Percentiles rank a stretch among this genome's conserved stretches.
Conservation (phyloP, 2,888 invertebrate genomes). For the Cataglyphis livida region DNA sequence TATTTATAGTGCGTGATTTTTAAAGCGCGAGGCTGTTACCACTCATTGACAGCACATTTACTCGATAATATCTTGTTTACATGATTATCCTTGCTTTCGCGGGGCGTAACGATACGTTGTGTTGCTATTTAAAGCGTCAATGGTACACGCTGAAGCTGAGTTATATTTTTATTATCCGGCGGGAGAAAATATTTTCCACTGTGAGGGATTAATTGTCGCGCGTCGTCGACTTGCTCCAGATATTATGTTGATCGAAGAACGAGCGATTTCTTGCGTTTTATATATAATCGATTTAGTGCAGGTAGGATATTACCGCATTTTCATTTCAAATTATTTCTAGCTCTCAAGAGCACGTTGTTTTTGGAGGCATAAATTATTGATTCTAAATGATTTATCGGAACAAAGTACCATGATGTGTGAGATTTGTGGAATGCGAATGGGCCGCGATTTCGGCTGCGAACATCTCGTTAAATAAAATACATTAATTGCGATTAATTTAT, state of each 20-base stretch:
- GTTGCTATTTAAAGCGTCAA: slow-evolving; percentile 43
- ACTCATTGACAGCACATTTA: slow-evolving; percentile 40
- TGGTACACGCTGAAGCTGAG: slow-evolving; percentile 13
- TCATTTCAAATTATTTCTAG: no score
- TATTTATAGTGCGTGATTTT: not conserved
- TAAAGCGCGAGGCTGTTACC: not conserved
- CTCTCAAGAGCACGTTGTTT: no score
- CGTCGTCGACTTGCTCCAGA: slow-evolving; percentile 42
- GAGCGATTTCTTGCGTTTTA: not conserved
- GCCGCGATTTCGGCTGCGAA: not conserved
- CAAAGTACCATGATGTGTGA: not conserved
- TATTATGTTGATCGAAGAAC: slow-evolving; percentile 34
- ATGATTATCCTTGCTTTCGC: slow-evolving; percentile 30
- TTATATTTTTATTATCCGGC: slow-evolving; percentile 45
- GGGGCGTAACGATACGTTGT: slow-evolving; percentile 27
- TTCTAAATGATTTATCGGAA: not conserved
- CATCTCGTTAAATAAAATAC: not conserved
- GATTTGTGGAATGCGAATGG: not conserved
- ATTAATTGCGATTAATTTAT: slow-evolving; percentile 3
- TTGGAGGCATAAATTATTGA: not conserved
- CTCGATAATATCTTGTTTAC: slow-evolving; percentile 26
- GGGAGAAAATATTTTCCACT: slow-evolving; percentile 47
- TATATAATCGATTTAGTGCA: not conserved
- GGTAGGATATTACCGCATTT: no score
- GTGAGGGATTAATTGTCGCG: slow-evolving; percentile 48